Conservation (phyloP, 2,888 invertebrate species). For the Sympetrum striolatum region DNA sequence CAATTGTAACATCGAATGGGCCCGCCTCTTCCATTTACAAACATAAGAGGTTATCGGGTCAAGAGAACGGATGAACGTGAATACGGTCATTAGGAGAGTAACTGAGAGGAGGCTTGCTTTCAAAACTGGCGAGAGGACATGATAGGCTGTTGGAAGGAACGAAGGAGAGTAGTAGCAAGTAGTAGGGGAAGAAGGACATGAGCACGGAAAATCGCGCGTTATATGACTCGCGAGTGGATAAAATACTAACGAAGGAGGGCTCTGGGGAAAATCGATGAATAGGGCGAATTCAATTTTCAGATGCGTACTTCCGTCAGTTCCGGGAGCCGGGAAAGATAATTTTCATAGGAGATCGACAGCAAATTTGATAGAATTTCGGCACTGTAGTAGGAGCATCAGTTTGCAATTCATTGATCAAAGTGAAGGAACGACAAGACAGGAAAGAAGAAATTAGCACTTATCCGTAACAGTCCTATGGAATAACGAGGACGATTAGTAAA, state of each 20-base stretch:
- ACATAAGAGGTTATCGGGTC: constrained; percentile 35
- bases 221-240: constrained; percentile 2
- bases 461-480: too few species aligned
- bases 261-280: neutral
- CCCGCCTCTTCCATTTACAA: neutral
- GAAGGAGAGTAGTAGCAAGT: neutral
- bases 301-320: neutral
- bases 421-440: too few species aligned
- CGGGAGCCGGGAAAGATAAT: neutral
- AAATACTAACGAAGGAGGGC: neutral
- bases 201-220: neutral
- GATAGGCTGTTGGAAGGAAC: neutral
- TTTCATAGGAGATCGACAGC: too few species aligned
- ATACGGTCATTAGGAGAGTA: constrained; percentile 16
- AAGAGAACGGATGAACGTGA: constrained; percentile 28
- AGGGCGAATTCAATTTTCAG: neutral
- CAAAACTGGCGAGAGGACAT: neutral
- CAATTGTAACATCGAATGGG: neutral
- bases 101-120: neutral
- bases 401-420: too few species aligned
- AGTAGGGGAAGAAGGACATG: neutral
- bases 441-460: too few species aligned
- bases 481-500: too few species aligned
- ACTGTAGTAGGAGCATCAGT: neutral
- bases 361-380: too few species aligned